Conservation (phyloP, 2,888 invertebrate species). For the Meiosimyza decipiens region DNA sequence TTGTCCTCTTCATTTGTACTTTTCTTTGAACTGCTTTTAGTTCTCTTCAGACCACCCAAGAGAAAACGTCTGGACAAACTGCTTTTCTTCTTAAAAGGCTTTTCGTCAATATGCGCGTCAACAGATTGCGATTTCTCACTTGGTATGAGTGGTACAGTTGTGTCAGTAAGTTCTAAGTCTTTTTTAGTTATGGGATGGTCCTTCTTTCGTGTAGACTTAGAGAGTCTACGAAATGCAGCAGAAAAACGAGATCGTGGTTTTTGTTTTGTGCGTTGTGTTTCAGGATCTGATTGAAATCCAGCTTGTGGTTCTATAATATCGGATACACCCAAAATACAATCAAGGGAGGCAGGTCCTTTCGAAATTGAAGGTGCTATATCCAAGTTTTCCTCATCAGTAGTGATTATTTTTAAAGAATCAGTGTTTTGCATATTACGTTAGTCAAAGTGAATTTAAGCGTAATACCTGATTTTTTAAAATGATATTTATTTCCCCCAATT, state of each 20-base stretch:
- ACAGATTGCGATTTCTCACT: conserved; percentile 42
- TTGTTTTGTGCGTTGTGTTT: conserved; percentile 50
- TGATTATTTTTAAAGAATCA: conserved; percentile 46
- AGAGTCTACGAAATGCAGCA: conserved; percentile 60
- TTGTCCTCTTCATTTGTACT: conserved; percentile 44
- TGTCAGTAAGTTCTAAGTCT: conserved; percentile 11
- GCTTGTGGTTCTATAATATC: conserved; percentile 26
- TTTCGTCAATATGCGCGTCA: conserved; percentile 44
- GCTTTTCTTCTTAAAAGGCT: conserved; percentile 55
- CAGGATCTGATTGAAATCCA: conserved; percentile 44
- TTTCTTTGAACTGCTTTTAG: conserved; percentile 51
- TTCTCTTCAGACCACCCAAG: conserved; percentile 54
- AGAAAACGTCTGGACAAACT: conserved; percentile 59
- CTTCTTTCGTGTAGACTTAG: conserved; percentile 55
- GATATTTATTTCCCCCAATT: too few relatives aligned
- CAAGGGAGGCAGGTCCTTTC: conserved; percentile 31
- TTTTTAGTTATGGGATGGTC: conserved; percentile 29
- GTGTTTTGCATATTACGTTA: conserved; percentile 62
- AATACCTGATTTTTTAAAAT: too few relatives aligned
- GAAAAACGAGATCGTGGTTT: conserved; percentile 63
- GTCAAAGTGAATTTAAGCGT: conserved; percentile 4
- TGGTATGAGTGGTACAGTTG: conserved; percentile 39
- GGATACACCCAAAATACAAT: conserved; percentile 30
- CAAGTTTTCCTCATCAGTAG: conserved; percentile 45
- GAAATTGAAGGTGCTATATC: conserved; percentile 40